Evolutionary conservation across 2,888 invertebrate genomes (phyloP), one percentile per base, ranked within the genome.

Genomic region (Diabrotica balteata): DNA sequence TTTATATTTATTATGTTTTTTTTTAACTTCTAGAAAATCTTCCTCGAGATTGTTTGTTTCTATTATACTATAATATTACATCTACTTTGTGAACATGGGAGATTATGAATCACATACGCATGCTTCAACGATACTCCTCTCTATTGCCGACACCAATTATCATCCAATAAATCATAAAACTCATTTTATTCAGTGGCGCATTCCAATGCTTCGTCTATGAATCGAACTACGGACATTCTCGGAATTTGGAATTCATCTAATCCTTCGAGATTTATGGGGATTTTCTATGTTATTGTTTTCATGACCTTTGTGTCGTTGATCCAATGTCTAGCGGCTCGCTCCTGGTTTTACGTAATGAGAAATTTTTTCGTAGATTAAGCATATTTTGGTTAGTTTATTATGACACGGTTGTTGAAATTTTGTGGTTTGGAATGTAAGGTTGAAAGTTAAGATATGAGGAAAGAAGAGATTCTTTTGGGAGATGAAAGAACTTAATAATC

Each of bases 251-350:
- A 59, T 59, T 49, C 47, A 59, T 42, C 7, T 59, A 59, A 59
- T 59, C 59, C 59, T 49, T n/a, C n/a, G 9, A 49, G 59, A 59
- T 59, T 59, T 59, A 59, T 59, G 32, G 22, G 17, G 22, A 59
- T 42, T 59, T 59, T 9, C 22, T 59, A 49, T 59, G 49, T 59
- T 59, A 59, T 59, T 59, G 59, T 59, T 50, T 50, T 11, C 8
- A n/a, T 59, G 59, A 49, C 47, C 49, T 49, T 32, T 59, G 9
- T 22, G 59, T 49, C 59, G 42, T 47, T 59, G 49, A 17, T 44
- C 57, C 45, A 44, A 58, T 46, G 57, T 58, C 57, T 58, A 58
- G 44, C 17, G 9, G 44, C 32, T 7, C 8, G 9, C 17, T 43
- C 8, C 44, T 57, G 57, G 43, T 45, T 46, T 58, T 46, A 32